Evolutionary conservation across 1,140 invertebrate species (phyloP).

Genomic region (Trichonephila clavata): DNA sequence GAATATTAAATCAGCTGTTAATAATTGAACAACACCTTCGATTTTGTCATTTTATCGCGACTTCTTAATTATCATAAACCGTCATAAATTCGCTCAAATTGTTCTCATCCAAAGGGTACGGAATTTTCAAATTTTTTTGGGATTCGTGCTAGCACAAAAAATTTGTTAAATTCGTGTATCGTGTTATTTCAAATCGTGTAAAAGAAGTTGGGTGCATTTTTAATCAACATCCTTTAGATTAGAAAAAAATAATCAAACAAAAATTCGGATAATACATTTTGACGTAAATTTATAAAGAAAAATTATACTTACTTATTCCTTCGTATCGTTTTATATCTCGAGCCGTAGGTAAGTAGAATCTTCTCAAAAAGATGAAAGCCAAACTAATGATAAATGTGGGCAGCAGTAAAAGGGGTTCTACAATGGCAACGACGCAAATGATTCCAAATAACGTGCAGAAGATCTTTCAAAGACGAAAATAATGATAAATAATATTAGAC

Average conservation of each 20-base stretch:
- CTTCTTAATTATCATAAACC: no score
- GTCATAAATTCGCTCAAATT: no score
- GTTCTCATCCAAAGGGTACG: no score
- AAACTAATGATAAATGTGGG: slow-evolving; percentile 86
- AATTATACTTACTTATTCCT: slow-evolving; percentile 88
- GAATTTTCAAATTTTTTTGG: no score
- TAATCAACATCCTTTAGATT: not conserved
- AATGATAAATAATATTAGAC: no score
- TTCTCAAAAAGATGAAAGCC: slow-evolving; percentile 88
- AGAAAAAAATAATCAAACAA: not conserved
- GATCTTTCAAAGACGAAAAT: slow-evolving; percentile 83
- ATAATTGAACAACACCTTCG: no score
- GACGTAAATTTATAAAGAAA: not conserved
- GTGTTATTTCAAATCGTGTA: no score
- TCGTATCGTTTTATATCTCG: slow-evolving; percentile 93
- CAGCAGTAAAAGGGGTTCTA: slow-evolving; percentile 89
- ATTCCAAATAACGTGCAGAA: slow-evolving; percentile 88
- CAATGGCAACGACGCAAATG: slow-evolving; percentile 86
- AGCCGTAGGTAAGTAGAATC: slow-evolving; percentile 90
- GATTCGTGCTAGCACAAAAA: no score
- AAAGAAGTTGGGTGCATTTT: not conserved
- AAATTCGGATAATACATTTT: no score
- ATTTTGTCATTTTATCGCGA: no score
- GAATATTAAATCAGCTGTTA: no score
- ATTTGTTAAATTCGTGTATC: no score